phyloP scores from a whole-genome alignment of 2,888 invertebrate species.

The Drosophila atripex region DNA sequence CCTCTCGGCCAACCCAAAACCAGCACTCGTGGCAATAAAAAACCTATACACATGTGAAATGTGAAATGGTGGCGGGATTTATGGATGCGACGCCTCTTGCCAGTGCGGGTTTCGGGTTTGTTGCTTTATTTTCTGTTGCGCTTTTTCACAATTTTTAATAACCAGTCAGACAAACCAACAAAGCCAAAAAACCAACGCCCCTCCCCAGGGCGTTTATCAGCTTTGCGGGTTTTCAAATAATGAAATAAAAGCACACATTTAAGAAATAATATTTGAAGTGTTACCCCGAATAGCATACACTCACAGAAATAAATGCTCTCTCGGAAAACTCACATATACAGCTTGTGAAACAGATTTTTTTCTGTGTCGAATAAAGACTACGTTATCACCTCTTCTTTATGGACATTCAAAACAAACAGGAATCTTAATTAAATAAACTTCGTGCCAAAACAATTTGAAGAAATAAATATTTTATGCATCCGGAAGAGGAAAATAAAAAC shows the following conservation, averaged over 20 bases:
- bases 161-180: constrained; percentile 64
- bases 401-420: constrained; percentile 15
- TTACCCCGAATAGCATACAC: constrained; percentile 46
- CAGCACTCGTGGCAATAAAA: constrained; percentile 61
- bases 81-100: constrained; percentile 56
- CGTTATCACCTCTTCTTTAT: constrained; percentile 18
- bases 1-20: constrained; percentile 32
- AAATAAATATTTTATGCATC: constrained; percentile 54
- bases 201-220: constrained; percentile 59
- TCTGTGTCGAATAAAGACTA: constrained; percentile 1
- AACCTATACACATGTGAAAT: constrained; percentile 77
- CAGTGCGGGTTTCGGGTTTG: constrained; percentile 22
- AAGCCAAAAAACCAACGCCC: constrained; percentile 49
- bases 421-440: constrained; percentile 75
- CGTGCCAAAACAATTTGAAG: constrained; percentile 66
- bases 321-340: neutral
- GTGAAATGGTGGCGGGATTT: constrained; percentile 73
- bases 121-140: constrained; percentile 44
- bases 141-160: constrained; percentile 66
- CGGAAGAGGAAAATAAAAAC: constrained; percentile 56
- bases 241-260: constrained; percentile 46
- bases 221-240: constrained; percentile 64
- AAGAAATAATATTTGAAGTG: constrained; percentile 40
- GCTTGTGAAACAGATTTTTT: neutral
- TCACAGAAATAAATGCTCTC: constrained; percentile 8